A percentile compares a stretch with the other conserved stretches of the same genome.
These are phyloP conservation scores for Discoglossus pictus DNA, from an alignment of 2,797 vertebrate species.

Conservation along the genomic window DNA sequence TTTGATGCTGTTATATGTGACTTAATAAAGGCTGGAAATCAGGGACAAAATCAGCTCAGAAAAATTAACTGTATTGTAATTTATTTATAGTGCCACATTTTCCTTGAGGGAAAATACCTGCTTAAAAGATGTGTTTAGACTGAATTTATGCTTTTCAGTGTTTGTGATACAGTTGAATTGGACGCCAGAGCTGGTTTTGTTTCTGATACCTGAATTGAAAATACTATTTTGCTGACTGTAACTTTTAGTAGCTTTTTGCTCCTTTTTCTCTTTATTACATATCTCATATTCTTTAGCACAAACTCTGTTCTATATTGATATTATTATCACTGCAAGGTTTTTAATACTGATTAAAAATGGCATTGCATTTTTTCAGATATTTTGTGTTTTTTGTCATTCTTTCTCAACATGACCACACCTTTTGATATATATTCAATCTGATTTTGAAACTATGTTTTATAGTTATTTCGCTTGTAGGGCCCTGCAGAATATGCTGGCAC, in stretches of 20 bases:
- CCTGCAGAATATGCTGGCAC: no score
- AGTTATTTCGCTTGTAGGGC: no score
- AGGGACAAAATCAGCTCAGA: conserved; percentile 97
- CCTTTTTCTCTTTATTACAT: conserved; percentile 83
- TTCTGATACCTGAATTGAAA: conserved; percentile 88
- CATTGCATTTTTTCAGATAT: conserved; percentile 67
- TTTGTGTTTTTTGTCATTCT: conserved; percentile 17
- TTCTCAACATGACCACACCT: no score
- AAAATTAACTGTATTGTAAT: conserved; percentile 99
- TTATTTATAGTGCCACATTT: conserved; percentile 98
- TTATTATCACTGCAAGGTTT: conserved; percentile 80
- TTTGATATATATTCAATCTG: no score
- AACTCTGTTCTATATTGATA: conserved; percentile 75
- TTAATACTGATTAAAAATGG: conserved; percentile 76
- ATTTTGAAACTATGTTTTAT: no score
- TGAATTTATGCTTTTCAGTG: conserved; percentile 96
- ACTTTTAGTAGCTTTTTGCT: conserved; percentile 85
- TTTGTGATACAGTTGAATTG: conserved; percentile 91
- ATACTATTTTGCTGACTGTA: conserved; percentile 85
- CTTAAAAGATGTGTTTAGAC: conserved; percentile 93
- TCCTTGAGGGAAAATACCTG: conserved; percentile 98
- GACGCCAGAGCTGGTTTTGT: conserved; percentile 87
- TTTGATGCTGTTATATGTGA: conserved; percentile 86
- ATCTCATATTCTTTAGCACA: conserved; percentile 75
- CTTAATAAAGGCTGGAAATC: conserved; percentile 91